Evolutionary conservation across 2,113 vertebrate genomes (phyloP).

Genomic region (Pluvianellus socialis): DNA sequence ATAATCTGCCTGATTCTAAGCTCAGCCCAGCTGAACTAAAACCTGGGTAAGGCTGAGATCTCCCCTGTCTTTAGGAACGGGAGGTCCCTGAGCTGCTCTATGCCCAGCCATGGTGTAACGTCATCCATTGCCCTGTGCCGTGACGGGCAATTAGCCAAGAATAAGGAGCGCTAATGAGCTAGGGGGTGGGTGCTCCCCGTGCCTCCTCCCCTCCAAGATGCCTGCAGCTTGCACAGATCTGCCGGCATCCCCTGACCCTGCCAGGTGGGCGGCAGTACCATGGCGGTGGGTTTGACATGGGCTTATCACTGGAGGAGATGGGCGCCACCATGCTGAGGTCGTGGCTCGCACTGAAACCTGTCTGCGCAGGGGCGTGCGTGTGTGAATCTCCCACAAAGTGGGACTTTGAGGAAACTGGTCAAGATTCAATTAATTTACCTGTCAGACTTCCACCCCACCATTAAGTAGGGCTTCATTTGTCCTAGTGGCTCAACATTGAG

Average conservation of each 20-base stretch:
- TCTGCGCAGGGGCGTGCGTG: fast-evolving
- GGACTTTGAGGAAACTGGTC: neutral
- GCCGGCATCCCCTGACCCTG: neutral
- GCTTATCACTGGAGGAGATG: neutral
- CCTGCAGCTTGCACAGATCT: neutral
- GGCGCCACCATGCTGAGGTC: fast-evolving
- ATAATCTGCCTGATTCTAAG: neutral
- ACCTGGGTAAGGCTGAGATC: neutral
- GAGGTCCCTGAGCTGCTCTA: neutral
- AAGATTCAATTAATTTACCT: neutral
- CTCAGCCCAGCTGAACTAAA: neutral
- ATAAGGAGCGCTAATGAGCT: neutral
- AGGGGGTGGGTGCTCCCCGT: neutral
- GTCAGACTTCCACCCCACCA: neutral
- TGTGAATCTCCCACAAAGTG: too few species aligned
- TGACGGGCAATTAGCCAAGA: neutral
- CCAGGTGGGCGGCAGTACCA: neutral
- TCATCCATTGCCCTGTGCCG: neutral
- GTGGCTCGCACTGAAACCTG: neutral
- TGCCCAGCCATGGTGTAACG: neutral
- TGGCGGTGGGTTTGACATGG: fast-evolving
- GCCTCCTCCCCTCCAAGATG: neutral
- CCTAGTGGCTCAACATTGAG: neutral
- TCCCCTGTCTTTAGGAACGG: neutral
- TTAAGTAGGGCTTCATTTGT: neutral